Evolutionary conservation across 2,797 vertebrate species (phyloP), one percentile per base, ranked within the genome.

Genomic region (Salarias fasciatus): DNA sequence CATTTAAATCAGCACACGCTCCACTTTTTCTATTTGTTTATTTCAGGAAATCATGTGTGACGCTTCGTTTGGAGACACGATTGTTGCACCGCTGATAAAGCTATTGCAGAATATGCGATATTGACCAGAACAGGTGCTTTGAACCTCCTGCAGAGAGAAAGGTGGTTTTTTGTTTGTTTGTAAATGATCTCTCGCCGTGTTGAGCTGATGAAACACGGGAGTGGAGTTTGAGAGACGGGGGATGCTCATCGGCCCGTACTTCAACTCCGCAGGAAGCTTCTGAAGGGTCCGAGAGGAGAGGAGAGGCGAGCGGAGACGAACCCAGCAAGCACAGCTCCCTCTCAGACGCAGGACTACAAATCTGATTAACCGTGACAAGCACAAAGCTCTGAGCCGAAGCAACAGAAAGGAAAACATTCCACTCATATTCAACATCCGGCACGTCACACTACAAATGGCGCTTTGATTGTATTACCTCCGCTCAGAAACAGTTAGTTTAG

Each of bases 351-450:
- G n/a, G n/a, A 12, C 12, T 38, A 11, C 57, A 18, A 45, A 53
- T 62, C 14, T 52, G 30, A 47, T 41, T 56, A 13, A 58, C 37
- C 5, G 5, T 50, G 42, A 75, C 9, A 61, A 84, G 86, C 84
- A 86, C 84, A 83, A 84, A 74, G 37, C 53, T 51, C 84, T 81
- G 83, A 74, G 41, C 50, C 46, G 3, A 48, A 30, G 15, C 6
- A n/a, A n/a, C 12, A 37, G 44, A 11, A 29, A 52, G 11, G 18
- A 24, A 29, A 35, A 10, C 7, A 46, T n/a, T 43, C 46, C 1
- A 14, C 10, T 11, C n/a, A n/a, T 8, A 28, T 64, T 42, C 43
- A 0, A 47, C 44, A 36, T 18, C 11, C 13, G 8, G 29, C 3
- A 36, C 36, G 36, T n/a, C n/a, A 9, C 0, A 46, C 66, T 31